Conservation (phyloP, 2,113 vertebrate genomes). For the Cyanoliseus patagonus region DNA sequence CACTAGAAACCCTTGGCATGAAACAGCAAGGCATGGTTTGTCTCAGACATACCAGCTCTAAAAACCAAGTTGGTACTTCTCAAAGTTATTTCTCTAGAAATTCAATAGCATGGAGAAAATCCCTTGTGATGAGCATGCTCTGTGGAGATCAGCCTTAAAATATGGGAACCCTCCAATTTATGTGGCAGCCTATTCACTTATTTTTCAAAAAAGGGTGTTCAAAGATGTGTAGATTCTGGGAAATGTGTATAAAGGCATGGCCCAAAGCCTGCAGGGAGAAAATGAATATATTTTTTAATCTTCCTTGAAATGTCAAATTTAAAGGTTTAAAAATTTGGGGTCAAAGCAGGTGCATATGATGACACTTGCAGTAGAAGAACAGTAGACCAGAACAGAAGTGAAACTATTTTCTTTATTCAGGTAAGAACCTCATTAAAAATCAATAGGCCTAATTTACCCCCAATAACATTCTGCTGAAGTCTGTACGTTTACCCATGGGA, state of each 20-base stretch:
- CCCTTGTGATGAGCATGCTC: background rate
- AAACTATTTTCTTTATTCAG: constrained; percentile 26
- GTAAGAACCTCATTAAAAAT: constrained; percentile 60
- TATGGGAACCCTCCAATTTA: background rate
- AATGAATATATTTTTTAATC: background rate
- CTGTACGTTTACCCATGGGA: constrained; percentile 14
- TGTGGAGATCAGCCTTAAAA: background rate
- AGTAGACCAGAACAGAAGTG: background rate
- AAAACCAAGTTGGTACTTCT: background rate
- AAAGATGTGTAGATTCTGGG: background rate
- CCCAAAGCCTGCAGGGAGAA: background rate
- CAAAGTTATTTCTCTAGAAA: background rate
- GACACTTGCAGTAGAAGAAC: background rate
- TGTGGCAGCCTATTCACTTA: background rate
- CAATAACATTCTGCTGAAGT: constrained; percentile 39
- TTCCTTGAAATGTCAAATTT: background rate
- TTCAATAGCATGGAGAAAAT: background rate
- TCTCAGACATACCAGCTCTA: background rate
- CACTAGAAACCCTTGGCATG: background rate
- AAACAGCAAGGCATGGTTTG: background rate
- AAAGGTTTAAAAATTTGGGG: background rate
- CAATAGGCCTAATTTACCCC: constrained; percentile 43
- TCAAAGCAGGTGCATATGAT: background rate
- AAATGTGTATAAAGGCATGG: background rate
- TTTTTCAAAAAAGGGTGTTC: background rate